Conservation (phyloP, 2,888 invertebrate genomes). For the Apodemia mormo region DNA sequence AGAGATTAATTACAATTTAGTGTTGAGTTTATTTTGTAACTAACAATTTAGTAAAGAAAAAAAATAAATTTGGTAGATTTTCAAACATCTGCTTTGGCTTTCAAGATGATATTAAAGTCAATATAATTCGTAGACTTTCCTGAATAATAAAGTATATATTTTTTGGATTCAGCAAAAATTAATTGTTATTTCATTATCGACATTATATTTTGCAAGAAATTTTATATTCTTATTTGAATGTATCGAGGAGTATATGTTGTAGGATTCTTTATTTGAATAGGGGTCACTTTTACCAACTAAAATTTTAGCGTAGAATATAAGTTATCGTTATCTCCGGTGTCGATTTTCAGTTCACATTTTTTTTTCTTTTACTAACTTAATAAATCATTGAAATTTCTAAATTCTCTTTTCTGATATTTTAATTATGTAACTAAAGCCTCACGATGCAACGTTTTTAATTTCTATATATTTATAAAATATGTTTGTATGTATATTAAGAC, state of each 20-base stretch:
- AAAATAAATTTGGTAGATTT: background rate
- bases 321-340: background rate
- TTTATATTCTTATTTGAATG: background rate
- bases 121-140: background rate
- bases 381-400: background rate
- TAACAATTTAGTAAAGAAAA: no score
- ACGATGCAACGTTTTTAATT: no score
- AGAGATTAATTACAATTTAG: no score
- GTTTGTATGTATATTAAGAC: no score
- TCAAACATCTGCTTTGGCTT: background rate
- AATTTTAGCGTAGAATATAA: background rate
- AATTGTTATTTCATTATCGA: background rate
- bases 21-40: no score
- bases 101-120: background rate
- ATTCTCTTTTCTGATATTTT: no score
- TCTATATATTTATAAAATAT: no score
- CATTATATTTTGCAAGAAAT: background rate
- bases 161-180: background rate
- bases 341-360: background rate
- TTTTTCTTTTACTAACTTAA: background rate
- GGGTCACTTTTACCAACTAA: background rate
- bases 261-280: background rate
- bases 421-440: no score
- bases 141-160: background rate
- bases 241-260: background rate